Evolutionary conservation across 2,888 invertebrate genomes (phyloP), one percentile per base, ranked within the genome.

Genomic region (Clistopyga incitator): DNA sequence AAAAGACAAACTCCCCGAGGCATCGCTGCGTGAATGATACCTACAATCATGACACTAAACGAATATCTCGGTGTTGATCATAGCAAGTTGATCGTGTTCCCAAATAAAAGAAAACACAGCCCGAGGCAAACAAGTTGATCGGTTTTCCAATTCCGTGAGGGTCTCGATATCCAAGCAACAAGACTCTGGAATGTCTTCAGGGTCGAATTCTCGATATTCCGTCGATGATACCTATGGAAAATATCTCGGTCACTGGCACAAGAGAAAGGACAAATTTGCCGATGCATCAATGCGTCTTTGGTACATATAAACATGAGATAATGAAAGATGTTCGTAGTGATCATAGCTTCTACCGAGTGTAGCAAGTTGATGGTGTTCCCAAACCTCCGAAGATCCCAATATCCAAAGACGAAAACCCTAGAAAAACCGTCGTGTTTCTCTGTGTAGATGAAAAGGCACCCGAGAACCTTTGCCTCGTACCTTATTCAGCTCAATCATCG

Each of bases 181-280:
- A 61, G 38, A 38, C 8, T 10, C 10, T 59, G 29, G 15, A 59
- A 25, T 11, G 18, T 23, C 34, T 11, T 6, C 34, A 18, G 61
- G 29, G 4, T 29, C 29, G 2, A 80, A 52, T 74, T 77, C 65
- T 67, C 61, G 50, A 59, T 59, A 67, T 70, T 68, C 61, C 68
- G 59, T 68, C 79, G 50, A 50, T 20, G 34, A 61, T 47, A 23
- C 25, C 15, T 10, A 18, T 15, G 61, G 47, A 72, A 50, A 18
- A 50, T 50, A 34, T 13, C 15, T 47, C 29, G 2, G 23, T 54
- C 25, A 10, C 6, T 59, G 15, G 10, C 10, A 54, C 47, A 42
- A 25, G 29, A 56, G 42, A 42, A 42, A 71, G 25, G 25, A 25
- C 23, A 50, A 34, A 20, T 11, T 54, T 42, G n/a, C 42, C 23